Base-by-base conservation (phyloP, 2,797 vertebrate genomes). In the Parauchenoglanis punctatus region DNA sequence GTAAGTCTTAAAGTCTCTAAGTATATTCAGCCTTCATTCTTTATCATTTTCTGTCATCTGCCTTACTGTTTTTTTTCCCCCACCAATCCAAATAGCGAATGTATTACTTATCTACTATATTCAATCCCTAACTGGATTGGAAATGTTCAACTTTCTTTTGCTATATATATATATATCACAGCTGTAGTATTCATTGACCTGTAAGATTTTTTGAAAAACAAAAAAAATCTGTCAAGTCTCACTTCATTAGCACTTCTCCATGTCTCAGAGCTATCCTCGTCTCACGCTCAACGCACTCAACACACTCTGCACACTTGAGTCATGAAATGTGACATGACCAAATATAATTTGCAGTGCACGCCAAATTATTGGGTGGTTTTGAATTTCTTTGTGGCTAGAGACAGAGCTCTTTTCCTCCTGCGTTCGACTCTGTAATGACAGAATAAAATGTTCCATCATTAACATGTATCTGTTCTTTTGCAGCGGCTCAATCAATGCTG, bases 371-470 rank as follows among this genome's bases (percentile, higher is more conserved):
- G 46, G n/a, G 46, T 70, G 40, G 0, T n/a, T 83, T 52, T 18
- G 25, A 67, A 52, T 83, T 28, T 52, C 44, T 82, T 65, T 80
- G 52, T 56, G 80, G 59, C 23, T 65, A 63, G 59, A 63, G 40
- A 65, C 18, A 52, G 40, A 44, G 6, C 44, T 63, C 4, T 80
- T 81, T 81, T 46, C 3, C 23, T 49, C 40, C 18, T 65, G 54
- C 28, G 15, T n/a, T 83, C 72, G 61, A 35, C 52, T 81, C 59
- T 65, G 15, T 84, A 87, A 84, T 86, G 31, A 68, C 44, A 72
- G 18, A 88, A 86, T 84, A 72, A 88, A 88, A 87, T 72, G 52
- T 87, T 81, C 63, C 68, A 86, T 85, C 63, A 67, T 86, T 86
- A 87, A 44, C 58, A 28, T 76, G 81, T 59, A 76, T 81, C 35